Conservation (phyloP, 2,113 vertebrate genomes). For the Aspidoscelis tigris region DNA sequence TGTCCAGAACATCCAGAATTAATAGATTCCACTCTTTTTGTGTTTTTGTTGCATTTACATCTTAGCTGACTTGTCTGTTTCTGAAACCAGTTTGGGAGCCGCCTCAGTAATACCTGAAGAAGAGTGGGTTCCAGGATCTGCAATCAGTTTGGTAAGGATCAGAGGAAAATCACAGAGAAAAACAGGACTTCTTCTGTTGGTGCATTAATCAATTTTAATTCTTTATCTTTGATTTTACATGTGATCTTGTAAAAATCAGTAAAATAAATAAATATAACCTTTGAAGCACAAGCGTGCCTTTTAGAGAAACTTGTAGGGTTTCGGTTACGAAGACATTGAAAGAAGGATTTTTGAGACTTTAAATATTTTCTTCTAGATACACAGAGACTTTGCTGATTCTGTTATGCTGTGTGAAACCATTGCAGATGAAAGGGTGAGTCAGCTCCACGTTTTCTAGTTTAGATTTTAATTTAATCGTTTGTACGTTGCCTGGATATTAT, state of each 20-base stretch:
- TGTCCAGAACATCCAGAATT: too few relatives aligned
- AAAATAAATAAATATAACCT: neutral
- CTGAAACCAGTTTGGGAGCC: conserved; percentile 35
- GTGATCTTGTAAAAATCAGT: neutral
- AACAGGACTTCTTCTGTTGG: too few relatives aligned
- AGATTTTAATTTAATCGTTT: neutral
- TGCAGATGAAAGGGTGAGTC: conserved; percentile 80
- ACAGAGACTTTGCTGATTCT: conserved; percentile 80
- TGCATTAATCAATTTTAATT: too few relatives aligned
- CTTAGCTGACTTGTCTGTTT: conserved; percentile 59
- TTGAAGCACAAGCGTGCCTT: too few relatives aligned
- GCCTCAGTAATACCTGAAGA: conserved; percentile 55
- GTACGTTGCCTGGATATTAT: too few relatives aligned
- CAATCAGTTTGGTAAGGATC: conserved; percentile 69
- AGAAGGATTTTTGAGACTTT: neutral
- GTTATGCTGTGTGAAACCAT: conserved; percentile 84
- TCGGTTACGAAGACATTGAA: neutral
- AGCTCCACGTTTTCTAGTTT: neutral
- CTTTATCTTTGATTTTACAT: neutral
- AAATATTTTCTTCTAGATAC: conserved; percentile 53
- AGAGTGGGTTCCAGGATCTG: conserved; percentile 73
- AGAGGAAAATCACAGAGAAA: neutral
- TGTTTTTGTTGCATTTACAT: too few relatives aligned
- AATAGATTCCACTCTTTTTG: too few relatives aligned
- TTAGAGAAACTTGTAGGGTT: too few relatives aligned